A percentile compares a stretch with the other conserved stretches of the same genome.
These are phyloP conservation scores for Chymomyza amoena DNA, from an alignment of 2,888 invertebrate species.

Conservation along the genomic window DNA sequence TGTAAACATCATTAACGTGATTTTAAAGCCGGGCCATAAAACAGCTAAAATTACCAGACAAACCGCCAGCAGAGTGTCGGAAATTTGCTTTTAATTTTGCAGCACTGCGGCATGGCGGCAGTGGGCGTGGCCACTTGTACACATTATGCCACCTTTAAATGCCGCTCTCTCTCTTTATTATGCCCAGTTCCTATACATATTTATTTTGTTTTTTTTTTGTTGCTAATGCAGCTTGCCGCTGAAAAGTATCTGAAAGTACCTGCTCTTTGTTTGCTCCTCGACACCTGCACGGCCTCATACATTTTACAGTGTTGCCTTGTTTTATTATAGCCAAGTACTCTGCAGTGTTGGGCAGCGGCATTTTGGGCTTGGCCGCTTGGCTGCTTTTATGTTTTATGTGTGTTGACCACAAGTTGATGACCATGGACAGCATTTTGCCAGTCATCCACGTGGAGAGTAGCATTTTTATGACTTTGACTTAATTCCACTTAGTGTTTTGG, in stretches of 20 bases:
- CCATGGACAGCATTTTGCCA: background rate
- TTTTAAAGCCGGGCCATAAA: slow-evolving; percentile 69
- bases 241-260: background rate
- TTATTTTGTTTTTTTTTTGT: slow-evolving; percentile 20
- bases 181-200: too few relatives aligned
- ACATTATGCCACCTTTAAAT: slow-evolving; percentile 26
- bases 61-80: slow-evolving; percentile 44
- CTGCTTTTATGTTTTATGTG: background rate
- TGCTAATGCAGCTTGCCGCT: slow-evolving; percentile 47
- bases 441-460: too few relatives aligned
- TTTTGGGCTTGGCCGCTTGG: background rate
- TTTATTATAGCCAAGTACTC: background rate
- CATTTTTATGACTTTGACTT: slow-evolving; percentile 26
- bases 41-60: slow-evolving; percentile 38
- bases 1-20: slow-evolving; percentile 73
- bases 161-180: slow-evolving; percentile 13
- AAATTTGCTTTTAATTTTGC: slow-evolving; percentile 66
- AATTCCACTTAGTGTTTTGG: background rate
- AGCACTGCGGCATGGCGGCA: slow-evolving; percentile 11
- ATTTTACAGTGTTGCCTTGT: slow-evolving; percentile 6
- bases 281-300: slow-evolving; percentile 26
- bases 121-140: slow-evolving; percentile 38
- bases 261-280: slow-evolving; percentile 17
- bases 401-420: background rate
- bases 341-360: background rate